Conservation (phyloP, 53 echinoderm and acorn worm species). For the Crossaster papposus region DNA sequence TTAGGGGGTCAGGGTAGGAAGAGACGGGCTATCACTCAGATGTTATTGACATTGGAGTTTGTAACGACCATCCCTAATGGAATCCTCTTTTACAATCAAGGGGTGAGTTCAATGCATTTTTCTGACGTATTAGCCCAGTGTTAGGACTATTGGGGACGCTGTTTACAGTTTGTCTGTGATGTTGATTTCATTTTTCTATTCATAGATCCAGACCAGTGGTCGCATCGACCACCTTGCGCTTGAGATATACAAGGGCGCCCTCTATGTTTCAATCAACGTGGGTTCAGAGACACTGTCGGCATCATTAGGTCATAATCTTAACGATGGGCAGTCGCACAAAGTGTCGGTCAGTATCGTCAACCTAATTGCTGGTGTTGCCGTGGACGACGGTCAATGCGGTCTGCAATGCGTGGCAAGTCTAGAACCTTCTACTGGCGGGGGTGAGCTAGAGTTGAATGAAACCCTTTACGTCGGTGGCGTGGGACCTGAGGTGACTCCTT, state of each 20-base stretch:
- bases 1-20: slow-evolving; percentile 35
- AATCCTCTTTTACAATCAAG: slow-evolving; percentile 86
- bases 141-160: not conserved
- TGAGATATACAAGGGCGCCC: slow-evolving; percentile 70
- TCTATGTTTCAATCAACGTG: slow-evolving; percentile 72
- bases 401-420: slow-evolving; percentile 64
- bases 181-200: not conserved
- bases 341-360: slow-evolving; percentile 69
- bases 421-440: slow-evolving; percentile 54
- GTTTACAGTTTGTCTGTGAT: not conserved
- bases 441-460: slow-evolving; percentile 81
- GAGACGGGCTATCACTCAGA: slow-evolving; percentile 65
- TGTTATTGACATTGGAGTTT: slow-evolving; percentile 77
- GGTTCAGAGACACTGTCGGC: slow-evolving; percentile 77
- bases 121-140: not conserved
- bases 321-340: slow-evolving; percentile 75
- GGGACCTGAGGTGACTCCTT: slow-evolving; percentile 79
- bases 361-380: slow-evolving; percentile 58
- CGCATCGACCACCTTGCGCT: slow-evolving; percentile 86
- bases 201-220: slow-evolving; percentile 76
- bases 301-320: slow-evolving; percentile 59
- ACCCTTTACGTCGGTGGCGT: slow-evolving; percentile 84
- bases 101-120: slow-evolving; percentile 70
- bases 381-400: slow-evolving; percentile 82
- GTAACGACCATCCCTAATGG: slow-evolving; percentile 79